These are phyloP conservation scores for Hypercompe scribonia DNA, from an alignment of 2,888 invertebrate genomes.

Conservation along the genomic window DNA sequence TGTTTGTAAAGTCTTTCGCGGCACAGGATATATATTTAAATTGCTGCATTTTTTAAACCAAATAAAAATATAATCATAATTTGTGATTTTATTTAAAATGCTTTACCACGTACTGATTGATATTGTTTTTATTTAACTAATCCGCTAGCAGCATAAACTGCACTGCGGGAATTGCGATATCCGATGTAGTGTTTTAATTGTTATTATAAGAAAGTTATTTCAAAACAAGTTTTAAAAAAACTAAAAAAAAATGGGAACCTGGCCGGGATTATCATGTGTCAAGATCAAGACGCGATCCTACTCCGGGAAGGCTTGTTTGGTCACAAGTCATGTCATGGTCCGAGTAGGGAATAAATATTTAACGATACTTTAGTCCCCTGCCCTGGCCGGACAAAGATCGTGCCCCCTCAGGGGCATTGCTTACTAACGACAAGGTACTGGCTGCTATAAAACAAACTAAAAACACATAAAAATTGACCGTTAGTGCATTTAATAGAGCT, in stretches of 20 bases:
- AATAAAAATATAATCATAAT: too few species aligned
- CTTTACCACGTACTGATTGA: not conserved
- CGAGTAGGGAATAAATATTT: not conserved
- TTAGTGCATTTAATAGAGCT: not conserved
- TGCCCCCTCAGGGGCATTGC: not conserved
- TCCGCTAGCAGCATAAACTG: not conserved
- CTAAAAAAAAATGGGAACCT: not conserved
- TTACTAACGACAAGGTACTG: not conserved
- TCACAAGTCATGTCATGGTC: not conserved
- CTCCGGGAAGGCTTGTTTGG: not conserved
- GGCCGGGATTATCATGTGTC: not conserved
- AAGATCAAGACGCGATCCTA: not conserved
- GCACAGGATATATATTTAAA: too few species aligned
- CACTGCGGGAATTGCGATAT: not conserved
- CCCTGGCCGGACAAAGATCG: too few species aligned
- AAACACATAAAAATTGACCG: not conserved
- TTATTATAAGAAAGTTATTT: not conserved
- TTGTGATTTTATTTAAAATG: not conserved
- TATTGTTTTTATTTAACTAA: not conserved
- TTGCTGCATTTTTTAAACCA: too few species aligned
- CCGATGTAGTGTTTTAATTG: not conserved
- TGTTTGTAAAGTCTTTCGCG: too few species aligned
- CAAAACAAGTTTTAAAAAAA: not conserved
- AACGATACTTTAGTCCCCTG: not conserved
- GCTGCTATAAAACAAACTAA: not conserved